Percentiles rank a stretch among this genome's conserved stretches.
These are phyloP conservation scores for Eumerus sabulonum DNA, from an alignment of 2,888 invertebrate genomes.

Conservation along the genomic window DNA sequence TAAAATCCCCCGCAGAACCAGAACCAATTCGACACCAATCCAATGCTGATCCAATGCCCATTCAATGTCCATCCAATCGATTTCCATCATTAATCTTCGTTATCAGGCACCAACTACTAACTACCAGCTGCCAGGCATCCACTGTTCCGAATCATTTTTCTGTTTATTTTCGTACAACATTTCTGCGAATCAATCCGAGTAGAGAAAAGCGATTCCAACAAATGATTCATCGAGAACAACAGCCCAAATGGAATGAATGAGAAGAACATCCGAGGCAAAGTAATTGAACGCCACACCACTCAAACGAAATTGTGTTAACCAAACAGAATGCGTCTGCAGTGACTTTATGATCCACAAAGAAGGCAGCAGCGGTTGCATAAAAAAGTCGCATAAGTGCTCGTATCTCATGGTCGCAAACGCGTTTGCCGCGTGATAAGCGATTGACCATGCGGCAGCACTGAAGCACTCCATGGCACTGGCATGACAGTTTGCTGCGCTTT, in stretches of 20 bases:
- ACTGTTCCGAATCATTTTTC: conserved; percentile 3
- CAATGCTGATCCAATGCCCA: too few species aligned
- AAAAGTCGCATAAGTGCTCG: conserved; percentile 4
- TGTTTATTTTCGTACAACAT: conserved; percentile 1
- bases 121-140: conserved; percentile 27
- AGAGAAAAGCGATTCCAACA: too few species aligned
- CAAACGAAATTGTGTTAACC: conserved; percentile 37
- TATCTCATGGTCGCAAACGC: conserved; percentile 22
- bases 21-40: too few species aligned
- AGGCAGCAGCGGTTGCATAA: conserved; percentile 7
- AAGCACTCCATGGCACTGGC: conserved; percentile 17
- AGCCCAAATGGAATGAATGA: not conserved
- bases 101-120: conserved; percentile 7
- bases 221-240: not conserved
- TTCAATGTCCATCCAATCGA: not conserved
- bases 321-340: conserved; percentile 38
- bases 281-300: conserved; percentile 28
- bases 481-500: conserved; percentile 58
- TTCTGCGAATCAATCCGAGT: conserved; percentile 31
- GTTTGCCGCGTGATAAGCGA: conserved; percentile 15
- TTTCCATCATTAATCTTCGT: not conserved
- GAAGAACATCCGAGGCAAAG: conserved; percentile 20
- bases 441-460: not conserved
- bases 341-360: conserved; percentile 20
- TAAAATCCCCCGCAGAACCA: too few species aligned